Percentiles rank a stretch among this genome's conserved stretches.
These are phyloP conservation scores for Brachyistius frenatus DNA, from an alignment of 2,113 vertebrate genomes.

Conservation along the genomic window DNA sequence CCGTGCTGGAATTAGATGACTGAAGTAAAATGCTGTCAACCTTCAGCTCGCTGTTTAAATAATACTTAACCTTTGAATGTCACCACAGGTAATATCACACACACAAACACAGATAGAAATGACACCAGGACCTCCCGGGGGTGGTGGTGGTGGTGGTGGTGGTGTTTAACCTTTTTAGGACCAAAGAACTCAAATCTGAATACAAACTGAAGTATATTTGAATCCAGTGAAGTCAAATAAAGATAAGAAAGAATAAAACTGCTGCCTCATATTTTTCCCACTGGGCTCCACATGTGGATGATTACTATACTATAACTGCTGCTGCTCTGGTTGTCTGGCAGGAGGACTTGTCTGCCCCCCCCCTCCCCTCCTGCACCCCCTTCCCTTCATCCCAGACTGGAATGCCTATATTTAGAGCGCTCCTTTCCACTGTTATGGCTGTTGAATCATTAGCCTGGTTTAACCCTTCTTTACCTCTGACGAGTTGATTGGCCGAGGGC, in stretches of 20 bases:
- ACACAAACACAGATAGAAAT: constrained; percentile 6
- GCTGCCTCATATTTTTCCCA: constrained; percentile 51
- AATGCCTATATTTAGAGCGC: constrained; percentile 85
- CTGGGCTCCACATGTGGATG: constrained; percentile 51
- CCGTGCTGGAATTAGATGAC: constrained; percentile 22
- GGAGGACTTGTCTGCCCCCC: constrained; percentile 59
- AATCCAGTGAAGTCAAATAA: too few species aligned
- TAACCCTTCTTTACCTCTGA: constrained; percentile 80
- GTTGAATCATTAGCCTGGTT: constrained; percentile 84
- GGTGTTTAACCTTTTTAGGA: too few species aligned
- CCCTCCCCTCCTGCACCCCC: constrained; percentile 4
- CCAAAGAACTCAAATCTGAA: too few species aligned
- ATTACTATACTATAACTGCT: constrained; percentile 60
- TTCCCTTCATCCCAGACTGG: constrained; percentile 73
- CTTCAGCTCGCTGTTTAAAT: constrained; percentile 13
- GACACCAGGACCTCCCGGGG: neutral
- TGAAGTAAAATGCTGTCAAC: constrained; percentile 12
- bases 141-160: too few species aligned
- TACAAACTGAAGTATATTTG: too few species aligned
- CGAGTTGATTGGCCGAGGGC: constrained; percentile 69
- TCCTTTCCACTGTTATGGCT: constrained; percentile 83
- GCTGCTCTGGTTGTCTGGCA: constrained; percentile 72
- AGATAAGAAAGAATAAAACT: constrained; percentile 1
- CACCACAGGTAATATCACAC: constrained; percentile 21
- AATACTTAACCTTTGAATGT: constrained; percentile 45